Evolutionary conservation across 2,113 vertebrate species (phyloP), one percentile per base, ranked within the genome.

Genomic region (Atractosteus spatula): DNA sequence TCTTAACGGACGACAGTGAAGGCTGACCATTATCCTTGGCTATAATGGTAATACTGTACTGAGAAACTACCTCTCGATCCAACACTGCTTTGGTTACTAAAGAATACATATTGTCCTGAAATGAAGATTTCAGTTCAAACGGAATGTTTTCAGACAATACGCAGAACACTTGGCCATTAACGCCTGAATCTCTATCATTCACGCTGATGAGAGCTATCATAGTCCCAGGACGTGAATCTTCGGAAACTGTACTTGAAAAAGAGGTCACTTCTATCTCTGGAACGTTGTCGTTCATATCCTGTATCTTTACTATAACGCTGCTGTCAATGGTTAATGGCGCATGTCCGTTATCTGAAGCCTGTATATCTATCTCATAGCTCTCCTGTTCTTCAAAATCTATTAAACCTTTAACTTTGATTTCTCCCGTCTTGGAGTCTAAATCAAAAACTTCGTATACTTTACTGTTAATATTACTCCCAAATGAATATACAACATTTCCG

Each of bases 21-120:
- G 72, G 77, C 0, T 82, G 68, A 1, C 86, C 87, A 6, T 70
- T 66, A 70, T 91, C 89, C 76, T 74, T 85, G 17, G 86, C 85
- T 16, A 75, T 67, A 55, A 91, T 81, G 69, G 76, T 88, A 1
- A 72, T n/a, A 16, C 29, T 55, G 62, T 56, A 66, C 44, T 65
- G 29, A 11, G 41, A 12, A 7, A n/a, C 29, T 3, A 4, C 7
- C 54, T 72, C 71, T 13, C 71, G 71, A 66, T 72, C 71, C 17
- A 72, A 57, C 13, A 0, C 2, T 12, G 7, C 61, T 11, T 64
- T 64, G n/a, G 41, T 64, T 64, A 64, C 62, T 5, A 72, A 55
- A 7, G 51, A 16, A 44, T 72, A 72, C 10, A 64, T 43, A 64
- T 64, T 64, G 13, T 66, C 64, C 41, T 11, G 10, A 13, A 51